Evolutionary conservation across 64 coral and sea anemone species (phyloP).

Genomic region (Anthopleura sola): DNA sequence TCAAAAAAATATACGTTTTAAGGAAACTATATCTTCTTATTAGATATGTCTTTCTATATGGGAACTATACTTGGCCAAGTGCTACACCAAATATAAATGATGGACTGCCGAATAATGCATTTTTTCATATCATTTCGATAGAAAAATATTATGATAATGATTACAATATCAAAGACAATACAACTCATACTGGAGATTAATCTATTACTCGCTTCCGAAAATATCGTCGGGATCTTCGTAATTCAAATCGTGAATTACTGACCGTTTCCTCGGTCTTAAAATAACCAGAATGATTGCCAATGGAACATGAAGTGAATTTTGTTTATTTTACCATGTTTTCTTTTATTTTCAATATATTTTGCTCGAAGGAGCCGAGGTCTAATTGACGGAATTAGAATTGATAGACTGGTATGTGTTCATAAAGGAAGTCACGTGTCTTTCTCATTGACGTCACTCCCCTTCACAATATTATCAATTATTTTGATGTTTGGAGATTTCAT

Average conservation of each 20-base stretch:
- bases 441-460: neutral
- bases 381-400: no score
- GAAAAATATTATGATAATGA: neutral
- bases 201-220: neutral
- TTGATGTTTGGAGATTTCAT: neutral
- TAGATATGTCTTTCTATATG: no score
- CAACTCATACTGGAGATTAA: neutral
- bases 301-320: neutral
- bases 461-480: neutral
- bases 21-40: neutral
- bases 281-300: neutral
- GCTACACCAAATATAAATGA: neutral
- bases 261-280: neutral
- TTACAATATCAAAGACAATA: neutral
- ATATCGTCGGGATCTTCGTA: neutral
- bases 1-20: neutral
- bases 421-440: neutral
- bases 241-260: neutral
- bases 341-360: no score
- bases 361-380: no score
- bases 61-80: neutral
- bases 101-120: neutral
- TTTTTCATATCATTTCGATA: conserved; percentile 7
- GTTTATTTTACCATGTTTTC: neutral
- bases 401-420: neutral